Percentiles rank a stretch among this genome's conserved stretches.
Conservation (phyloP, 2,888 invertebrate species). For the Cantharis lateralis region DNA sequence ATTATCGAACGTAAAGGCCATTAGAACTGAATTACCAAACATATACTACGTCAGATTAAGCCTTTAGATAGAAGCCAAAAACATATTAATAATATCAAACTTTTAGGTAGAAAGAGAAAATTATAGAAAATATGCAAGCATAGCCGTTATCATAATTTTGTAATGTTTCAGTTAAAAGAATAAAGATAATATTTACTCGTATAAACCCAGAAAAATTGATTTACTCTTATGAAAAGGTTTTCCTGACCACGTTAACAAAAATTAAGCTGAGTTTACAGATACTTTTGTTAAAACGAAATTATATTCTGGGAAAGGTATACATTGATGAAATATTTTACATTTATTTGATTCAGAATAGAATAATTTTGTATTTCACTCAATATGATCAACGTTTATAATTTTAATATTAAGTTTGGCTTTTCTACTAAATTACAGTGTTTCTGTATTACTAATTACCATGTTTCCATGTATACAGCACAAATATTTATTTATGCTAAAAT, state of each 20-base stretch:
- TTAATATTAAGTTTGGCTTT: not conserved
- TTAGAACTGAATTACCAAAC: no score
- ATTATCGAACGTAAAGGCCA: no score
- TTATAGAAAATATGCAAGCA: not conserved
- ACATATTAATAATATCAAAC: not conserved
- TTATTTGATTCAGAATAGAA: not conserved
- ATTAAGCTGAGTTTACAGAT: not conserved
- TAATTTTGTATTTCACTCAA: not conserved
- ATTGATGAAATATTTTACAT: not conserved
- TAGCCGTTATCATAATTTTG: not conserved
- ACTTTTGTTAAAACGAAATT: not conserved
- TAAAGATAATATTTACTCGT: not conserved
- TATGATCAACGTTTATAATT: not conserved
- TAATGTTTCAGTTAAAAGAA: not conserved
- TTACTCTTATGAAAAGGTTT: not conserved
- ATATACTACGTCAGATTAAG: no score
- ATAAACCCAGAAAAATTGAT: not conserved
- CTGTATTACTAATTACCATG: not conserved
- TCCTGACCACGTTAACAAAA: not conserved
- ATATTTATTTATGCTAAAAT: not conserved
- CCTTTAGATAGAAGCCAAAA: no score
- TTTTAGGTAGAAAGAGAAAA: not conserved
- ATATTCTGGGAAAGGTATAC: not conserved
- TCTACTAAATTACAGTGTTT: not conserved
- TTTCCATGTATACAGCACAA: not conserved